phyloP scores from a whole-genome alignment of 2,113 vertebrate species.

The Anhinga anhinga region DNA sequence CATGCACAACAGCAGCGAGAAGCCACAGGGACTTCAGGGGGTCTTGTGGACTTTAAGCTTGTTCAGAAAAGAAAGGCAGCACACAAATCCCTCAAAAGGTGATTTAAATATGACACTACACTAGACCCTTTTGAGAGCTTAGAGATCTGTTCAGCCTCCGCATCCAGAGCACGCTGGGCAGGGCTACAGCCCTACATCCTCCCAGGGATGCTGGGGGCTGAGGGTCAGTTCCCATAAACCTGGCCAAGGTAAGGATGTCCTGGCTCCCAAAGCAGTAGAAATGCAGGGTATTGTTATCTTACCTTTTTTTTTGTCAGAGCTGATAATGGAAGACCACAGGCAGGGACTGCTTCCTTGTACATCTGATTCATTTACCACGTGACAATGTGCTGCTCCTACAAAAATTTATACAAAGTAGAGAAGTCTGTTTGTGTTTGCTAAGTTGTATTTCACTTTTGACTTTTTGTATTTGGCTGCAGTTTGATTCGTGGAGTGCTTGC shows the following conservation, averaged over 20 bases:
- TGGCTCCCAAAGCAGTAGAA: not conserved
- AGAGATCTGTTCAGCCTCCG: not conserved
- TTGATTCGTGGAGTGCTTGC: not conserved
- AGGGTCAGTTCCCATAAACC: not conserved
- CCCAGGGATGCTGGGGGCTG: fast-evolving
- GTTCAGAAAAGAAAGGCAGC: not conserved
- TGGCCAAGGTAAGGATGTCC: not conserved
- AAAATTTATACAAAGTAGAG: not conserved
- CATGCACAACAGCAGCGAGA: not conserved
- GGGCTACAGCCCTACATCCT: not conserved
- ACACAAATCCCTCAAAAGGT: not conserved
- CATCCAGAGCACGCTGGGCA: not conserved
- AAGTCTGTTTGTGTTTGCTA: not conserved
- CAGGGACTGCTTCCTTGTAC: not conserved
- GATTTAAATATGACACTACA: not conserved
- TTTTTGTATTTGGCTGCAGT: not conserved
- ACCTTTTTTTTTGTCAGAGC: not conserved
- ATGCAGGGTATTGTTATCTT: not conserved
- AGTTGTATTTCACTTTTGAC: not conserved
- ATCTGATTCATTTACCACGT: not conserved
- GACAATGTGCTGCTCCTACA: not conserved
- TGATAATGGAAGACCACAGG: not conserved
- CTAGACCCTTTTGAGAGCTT: not conserved
- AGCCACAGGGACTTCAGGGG: not conserved
- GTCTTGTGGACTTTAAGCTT: not conserved